Base-by-base conservation (phyloP, 2,113 vertebrate species). In the Nanger granti region DNA sequence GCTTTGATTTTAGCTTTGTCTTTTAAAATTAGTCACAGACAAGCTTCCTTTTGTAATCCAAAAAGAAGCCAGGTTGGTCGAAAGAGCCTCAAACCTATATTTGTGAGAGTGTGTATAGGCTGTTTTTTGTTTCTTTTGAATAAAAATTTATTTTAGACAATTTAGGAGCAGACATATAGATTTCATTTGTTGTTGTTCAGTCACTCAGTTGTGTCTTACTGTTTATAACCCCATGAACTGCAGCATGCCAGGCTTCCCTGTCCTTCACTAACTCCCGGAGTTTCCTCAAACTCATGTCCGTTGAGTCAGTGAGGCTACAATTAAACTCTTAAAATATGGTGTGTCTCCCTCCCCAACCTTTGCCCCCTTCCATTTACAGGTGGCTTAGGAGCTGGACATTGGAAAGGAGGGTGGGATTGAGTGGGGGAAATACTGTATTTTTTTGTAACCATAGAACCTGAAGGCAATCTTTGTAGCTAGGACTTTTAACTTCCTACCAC, bases 1-100 rank as follows among this genome's bases (percentile, higher is more conserved):
- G 92, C 47, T 82, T 90, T 41, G 29, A 29, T 79, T 95, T 97
- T 97, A 91, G 89, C 73, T 91, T 95, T 91, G 37, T 80, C 64
- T 76, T 59, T 57, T 55, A 47, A 83, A 47, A 76, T 93, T 31
- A 86, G 82, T 84, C 52, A 64, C 85, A 80, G 82, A 88, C 37
- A 28, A 82, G 29, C 20, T 97, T 92, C 10, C 64, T 76, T 87
- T 91, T 95, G 44, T 93, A 87, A 64, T 47, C 55, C 41, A 79
- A 9, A 41, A 80, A 62, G 97, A 97, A 69, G 29, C 69, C 55
- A 90, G 1, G 62, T 8, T 69, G 49, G 44, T 60, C 41, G 37
- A 13, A 44, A 94, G 29, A 80, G 29, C 54, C 80, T 83, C 66
- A 31, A 13, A 28, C 4, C 4, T 22, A 4, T 22, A 2, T 41